A percentile compares a stretch with the other conserved stretches of the same genome.
These are phyloP conservation scores for Notiomystis cincta DNA, from an alignment of 2,113 vertebrate species.

Conservation along the genomic window DNA sequence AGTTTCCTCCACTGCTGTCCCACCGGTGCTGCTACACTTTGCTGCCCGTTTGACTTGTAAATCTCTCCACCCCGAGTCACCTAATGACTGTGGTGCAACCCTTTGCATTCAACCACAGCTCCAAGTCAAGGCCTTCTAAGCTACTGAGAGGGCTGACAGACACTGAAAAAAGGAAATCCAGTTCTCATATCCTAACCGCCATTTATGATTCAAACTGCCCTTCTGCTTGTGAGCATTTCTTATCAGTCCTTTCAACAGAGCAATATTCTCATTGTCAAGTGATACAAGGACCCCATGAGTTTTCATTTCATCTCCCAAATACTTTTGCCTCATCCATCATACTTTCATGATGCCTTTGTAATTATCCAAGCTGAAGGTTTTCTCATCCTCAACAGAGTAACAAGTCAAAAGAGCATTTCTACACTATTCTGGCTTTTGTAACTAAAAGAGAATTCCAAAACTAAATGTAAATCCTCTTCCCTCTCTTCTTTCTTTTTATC, in stretches of 20 bases:
- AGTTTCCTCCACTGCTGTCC: neutral
- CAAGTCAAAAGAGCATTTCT: neutral
- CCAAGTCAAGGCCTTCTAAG: neutral
- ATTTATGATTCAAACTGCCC: neutral
- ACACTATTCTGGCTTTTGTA: neutral
- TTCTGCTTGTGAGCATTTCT: neutral
- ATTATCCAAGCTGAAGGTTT: neutral
- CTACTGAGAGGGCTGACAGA: neutral
- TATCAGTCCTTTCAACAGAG: neutral
- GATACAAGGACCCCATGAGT: neutral
- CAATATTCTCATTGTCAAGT: neutral
- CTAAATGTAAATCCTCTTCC: neutral
- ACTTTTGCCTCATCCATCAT: neutral
- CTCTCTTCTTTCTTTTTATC: neutral
- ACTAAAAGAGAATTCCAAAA: neutral
- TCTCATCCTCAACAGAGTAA: neutral
- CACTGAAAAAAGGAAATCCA: neutral
- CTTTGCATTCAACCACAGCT: neutral
- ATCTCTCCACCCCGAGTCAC: neutral
- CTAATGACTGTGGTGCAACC: too few relatives aligned
- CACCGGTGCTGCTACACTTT: neutral
- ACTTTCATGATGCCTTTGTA: neutral
- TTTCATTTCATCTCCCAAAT: neutral
- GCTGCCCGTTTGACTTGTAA: neutral
- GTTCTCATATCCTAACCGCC: neutral